Percentiles rank a stretch among this genome's conserved stretches.
phyloP scores from a whole-genome alignment of 2,888 invertebrate genomes.

The Onchidella celtica region DNA sequence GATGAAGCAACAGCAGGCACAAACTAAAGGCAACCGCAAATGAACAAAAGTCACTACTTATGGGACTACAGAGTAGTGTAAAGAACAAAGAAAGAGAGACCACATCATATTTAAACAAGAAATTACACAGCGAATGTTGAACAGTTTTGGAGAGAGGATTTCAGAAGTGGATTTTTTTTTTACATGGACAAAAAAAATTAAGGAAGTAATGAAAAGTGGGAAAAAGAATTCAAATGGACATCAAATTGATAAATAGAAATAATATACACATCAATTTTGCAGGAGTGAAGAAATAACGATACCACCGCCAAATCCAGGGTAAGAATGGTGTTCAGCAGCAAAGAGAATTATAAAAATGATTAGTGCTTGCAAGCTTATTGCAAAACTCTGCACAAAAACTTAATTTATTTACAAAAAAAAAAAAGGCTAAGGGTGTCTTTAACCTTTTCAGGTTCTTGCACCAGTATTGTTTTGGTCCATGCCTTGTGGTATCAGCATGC shows the following conservation, averaged over 20 bases:
- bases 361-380: not conserved
- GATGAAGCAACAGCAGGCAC: constrained; percentile 66
- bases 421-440: too few species aligned
- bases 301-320: constrained; percentile 32
- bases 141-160: not conserved
- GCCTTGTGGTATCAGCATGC: too few species aligned
- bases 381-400: too few species aligned
- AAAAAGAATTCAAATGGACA: too few species aligned
- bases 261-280: constrained; percentile 18
- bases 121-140: too few species aligned
- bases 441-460: too few species aligned
- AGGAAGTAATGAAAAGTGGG: too few species aligned
- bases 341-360: constrained; percentile 16
- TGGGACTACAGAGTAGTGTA: constrained; percentile 22
- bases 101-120: not conserved
- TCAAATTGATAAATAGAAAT: constrained; percentile 22
- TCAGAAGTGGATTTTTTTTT: too few species aligned
- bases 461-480: too few species aligned
- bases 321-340: not conserved
- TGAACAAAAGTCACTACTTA: constrained; percentile 75
- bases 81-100: constrained; percentile 7
- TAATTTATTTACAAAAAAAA: too few species aligned
- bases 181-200: too few species aligned
- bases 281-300: constrained; percentile 43
- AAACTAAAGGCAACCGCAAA: constrained; percentile 70